Evolutionary conservation across 2,797 vertebrate genomes (phyloP).

Genomic region (Diplodus puntazzo): DNA sequence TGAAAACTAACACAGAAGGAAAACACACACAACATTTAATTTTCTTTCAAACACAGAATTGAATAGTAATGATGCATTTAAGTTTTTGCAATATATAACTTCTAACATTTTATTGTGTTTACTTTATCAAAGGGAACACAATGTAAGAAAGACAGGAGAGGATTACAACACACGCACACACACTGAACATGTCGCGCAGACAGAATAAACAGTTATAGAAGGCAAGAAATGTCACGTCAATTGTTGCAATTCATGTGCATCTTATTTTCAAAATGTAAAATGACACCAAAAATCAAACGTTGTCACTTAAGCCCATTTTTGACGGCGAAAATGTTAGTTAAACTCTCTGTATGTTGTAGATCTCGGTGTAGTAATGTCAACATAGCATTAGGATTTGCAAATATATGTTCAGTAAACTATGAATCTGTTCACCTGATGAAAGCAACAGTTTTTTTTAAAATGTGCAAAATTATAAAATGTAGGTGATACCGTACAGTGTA

Average conservation of each 20-base stretch:
- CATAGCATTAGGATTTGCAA: not conserved
- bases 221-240: not conserved
- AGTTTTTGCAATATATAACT: not conserved
- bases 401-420: not conserved
- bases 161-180: not conserved
- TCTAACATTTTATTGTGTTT: not conserved
- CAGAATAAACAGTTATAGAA: not conserved
- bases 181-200: not conserved
- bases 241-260: not conserved
- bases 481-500: not conserved
- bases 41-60: not conserved
- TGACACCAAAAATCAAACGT: not conserved
- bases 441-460: not conserved
- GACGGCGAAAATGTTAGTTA: not conserved
- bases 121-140: not conserved
- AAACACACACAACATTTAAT: not conserved
- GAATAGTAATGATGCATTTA: not conserved
- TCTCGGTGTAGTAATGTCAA: not conserved
- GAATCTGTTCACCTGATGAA: not conserved
- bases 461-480: not conserved
- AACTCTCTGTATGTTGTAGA: not conserved
- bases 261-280: not conserved
- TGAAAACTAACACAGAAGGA: conserved; percentile 88
- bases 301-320: not conserved
- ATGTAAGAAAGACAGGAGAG: not conserved